These are phyloP conservation scores for Falco punctatus DNA, from an alignment of 2,113 vertebrate genomes.

Conservation along the genomic window DNA sequence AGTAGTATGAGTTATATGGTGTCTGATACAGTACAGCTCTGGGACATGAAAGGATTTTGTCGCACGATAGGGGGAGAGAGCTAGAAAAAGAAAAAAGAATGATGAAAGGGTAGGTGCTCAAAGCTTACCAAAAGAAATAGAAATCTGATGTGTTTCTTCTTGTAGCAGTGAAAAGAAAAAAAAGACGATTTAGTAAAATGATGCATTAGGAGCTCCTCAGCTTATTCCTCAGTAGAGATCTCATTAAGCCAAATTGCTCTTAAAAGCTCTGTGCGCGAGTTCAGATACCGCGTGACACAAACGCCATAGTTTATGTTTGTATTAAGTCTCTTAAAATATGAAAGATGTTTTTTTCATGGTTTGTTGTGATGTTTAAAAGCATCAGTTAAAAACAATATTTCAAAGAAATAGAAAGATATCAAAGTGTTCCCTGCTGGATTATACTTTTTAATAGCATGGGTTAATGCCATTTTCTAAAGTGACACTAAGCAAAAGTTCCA, in stretches of 20 bases:
- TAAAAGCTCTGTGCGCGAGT: background rate
- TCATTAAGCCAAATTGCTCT: background rate
- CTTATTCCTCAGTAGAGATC: background rate
- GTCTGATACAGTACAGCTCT: background rate
- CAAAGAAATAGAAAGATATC: background rate
- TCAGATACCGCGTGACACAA: background rate
- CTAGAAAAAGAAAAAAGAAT: background rate
- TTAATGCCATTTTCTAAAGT: background rate
- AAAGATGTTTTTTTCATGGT: background rate
- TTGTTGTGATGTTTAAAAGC: background rate
- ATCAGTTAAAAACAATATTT: background rate
- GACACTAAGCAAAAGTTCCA: background rate
- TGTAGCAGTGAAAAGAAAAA: background rate
- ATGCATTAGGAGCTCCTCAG: background rate
- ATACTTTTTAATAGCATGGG: background rate
- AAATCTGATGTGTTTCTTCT: background rate
- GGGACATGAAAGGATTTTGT: background rate
- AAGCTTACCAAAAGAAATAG: background rate
- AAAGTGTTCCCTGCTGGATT: background rate
- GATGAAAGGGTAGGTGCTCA: background rate
- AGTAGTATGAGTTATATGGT: background rate
- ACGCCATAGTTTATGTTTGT: background rate
- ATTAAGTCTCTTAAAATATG: background rate
- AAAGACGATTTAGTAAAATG: background rate
- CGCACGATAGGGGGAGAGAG: fast-evolving